Conservation (phyloP, 2,888 invertebrate genomes). For the Dastarcus helophoroides region DNA sequence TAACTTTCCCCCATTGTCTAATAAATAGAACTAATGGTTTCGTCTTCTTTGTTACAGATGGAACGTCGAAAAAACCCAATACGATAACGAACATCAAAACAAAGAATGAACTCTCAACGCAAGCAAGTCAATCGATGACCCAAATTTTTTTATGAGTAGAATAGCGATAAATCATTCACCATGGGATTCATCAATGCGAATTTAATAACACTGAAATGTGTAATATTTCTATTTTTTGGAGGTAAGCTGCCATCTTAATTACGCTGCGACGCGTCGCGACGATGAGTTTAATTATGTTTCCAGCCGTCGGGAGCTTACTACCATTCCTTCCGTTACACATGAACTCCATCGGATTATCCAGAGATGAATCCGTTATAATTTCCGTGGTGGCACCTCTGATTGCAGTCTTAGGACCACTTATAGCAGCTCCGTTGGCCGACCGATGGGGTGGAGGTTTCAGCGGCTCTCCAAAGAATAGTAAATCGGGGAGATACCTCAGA, state of each 20-base stretch:
- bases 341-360: conserved; percentile 58
- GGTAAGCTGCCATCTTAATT: too few species aligned
- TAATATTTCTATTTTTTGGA: conserved; percentile 70
- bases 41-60: conserved; percentile 6
- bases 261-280: too few species aligned
- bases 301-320: conserved; percentile 72
- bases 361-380: conserved; percentile 63
- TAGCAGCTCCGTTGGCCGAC: conserved; percentile 71
- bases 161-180: conserved; percentile 2
- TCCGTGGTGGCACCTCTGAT: conserved; percentile 70
- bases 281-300: conserved; percentile 13
- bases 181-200: conserved; percentile 46
- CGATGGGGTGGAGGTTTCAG: conserved; percentile 43
- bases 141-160: not conserved
- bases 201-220: conserved; percentile 66
- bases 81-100: conserved; percentile 3
- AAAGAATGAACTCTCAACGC: conserved; percentile 1
- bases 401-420: conserved; percentile 64
- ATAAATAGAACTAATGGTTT: too few species aligned
- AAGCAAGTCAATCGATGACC: conserved; percentile 3
- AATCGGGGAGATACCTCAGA: conserved; percentile 53
- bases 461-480: conserved; percentile 29
- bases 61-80: not conserved
- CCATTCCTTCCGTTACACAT: conserved; percentile 74
- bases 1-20: too few species aligned